A percentile compares a stretch with the other conserved stretches of the same genome.
Conservation (phyloP, 2,797 vertebrate species). For the Melanotaenia maccullochi region DNA sequence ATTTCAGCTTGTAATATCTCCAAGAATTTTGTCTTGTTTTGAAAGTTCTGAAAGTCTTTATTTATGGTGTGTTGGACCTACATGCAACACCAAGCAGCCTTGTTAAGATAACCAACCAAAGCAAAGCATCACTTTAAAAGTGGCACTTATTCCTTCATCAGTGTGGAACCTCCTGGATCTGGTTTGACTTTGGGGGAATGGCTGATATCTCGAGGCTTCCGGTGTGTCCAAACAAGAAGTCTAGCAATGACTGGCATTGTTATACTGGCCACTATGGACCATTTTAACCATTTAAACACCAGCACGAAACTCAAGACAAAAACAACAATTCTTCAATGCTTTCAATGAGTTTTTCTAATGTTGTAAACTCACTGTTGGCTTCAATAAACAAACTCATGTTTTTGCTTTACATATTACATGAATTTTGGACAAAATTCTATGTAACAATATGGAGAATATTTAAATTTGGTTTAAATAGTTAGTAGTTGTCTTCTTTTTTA, state of each 20-base stretch:
- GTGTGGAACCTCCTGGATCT: background rate
- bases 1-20: background rate
- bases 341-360: background rate
- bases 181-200: background rate
- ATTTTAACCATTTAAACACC: background rate
- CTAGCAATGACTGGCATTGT: background rate
- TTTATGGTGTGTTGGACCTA: background rate
- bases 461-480: too few species aligned
- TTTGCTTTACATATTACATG: background rate
- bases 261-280: background rate
- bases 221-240: background rate
- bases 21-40: background rate
- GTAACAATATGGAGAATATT: background rate
- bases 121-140: background rate
- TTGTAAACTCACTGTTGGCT: background rate
- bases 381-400: background rate
- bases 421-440: background rate
- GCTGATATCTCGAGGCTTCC: background rate
- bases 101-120: background rate
- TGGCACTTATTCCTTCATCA: background rate
- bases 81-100: background rate
- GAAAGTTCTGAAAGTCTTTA: background rate
- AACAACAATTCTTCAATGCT: background rate
- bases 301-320: background rate
- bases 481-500: too few species aligned